These are phyloP conservation scores for Aplodontia rufa DNA, from an alignment of 2,113 vertebrate species.

Conservation along the genomic window DNA sequence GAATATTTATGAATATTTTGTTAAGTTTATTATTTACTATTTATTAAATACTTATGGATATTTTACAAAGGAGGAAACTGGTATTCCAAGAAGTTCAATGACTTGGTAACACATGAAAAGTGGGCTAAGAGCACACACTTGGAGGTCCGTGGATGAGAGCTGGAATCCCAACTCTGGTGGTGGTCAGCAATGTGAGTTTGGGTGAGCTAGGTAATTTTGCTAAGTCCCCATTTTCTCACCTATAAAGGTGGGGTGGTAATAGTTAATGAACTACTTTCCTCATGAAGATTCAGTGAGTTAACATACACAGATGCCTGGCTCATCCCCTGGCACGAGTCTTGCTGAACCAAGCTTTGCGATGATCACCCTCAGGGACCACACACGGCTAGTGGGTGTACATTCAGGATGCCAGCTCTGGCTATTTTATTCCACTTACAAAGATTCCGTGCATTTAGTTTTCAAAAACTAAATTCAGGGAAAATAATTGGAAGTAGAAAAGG, in stretches of 20 bases:
- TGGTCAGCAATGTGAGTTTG: background rate
- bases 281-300: background rate
- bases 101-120: background rate
- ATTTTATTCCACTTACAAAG: background rate
- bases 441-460: background rate
- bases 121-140: background rate
- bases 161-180: background rate
- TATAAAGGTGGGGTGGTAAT: background rate
- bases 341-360: background rate
- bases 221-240: background rate
- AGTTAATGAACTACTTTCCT: background rate
- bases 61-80: background rate
- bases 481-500: background rate
- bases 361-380: background rate
- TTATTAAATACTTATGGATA: background rate
- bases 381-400: background rate
- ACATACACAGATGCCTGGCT: background rate
- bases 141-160: background rate
- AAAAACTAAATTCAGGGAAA: background rate
- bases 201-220: background rate
- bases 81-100: background rate
- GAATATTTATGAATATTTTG: background rate
- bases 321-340: background rate
- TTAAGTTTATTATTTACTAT: background rate
- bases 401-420: too few species aligned